A percentile compares a stretch with the other conserved stretches of the same genome.
These are phyloP conservation scores for Trematomus bernacchii DNA, from an alignment of 2,797 vertebrate genomes.

Conservation along the genomic window DNA sequence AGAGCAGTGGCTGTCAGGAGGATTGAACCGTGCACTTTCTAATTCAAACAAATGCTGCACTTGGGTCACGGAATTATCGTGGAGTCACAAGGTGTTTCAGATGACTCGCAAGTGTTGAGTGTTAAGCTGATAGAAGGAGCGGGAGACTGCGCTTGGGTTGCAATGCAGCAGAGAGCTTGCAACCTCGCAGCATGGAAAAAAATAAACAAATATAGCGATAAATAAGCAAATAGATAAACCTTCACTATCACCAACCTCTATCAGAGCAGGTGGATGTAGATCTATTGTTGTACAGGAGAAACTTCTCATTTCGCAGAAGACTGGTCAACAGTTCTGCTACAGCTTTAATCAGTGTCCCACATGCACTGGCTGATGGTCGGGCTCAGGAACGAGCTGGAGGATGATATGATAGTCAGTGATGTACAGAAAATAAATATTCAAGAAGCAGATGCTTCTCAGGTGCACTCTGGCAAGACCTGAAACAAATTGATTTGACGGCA, in stretches of 20 bases:
- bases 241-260: slow-evolving; percentile 59
- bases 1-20: slow-evolving; percentile 78
- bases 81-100: slow-evolving; percentile 84
- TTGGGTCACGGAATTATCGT: slow-evolving; percentile 78
- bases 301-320: slow-evolving; percentile 82
- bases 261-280: slow-evolving; percentile 66
- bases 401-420: slow-evolving; percentile 55
- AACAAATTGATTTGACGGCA: slow-evolving; percentile 49
- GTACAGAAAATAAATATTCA: slow-evolving; percentile 66
- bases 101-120: slow-evolving; percentile 81
- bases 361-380: slow-evolving; percentile 43
- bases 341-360: slow-evolving; percentile 68
- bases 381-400: slow-evolving; percentile 15
- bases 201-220: slow-evolving; percentile 67
- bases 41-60: slow-evolving; percentile 86
- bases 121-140: slow-evolving; percentile 71
- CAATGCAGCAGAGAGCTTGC: slow-evolving; percentile 35
- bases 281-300: slow-evolving; percentile 32
- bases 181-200: slow-evolving; percentile 50
- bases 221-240: slow-evolving; percentile 73
- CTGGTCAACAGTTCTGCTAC: slow-evolving; percentile 49
- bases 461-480: slow-evolving; percentile 32
- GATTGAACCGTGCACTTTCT: slow-evolving; percentile 86
- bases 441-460: slow-evolving; percentile 32
- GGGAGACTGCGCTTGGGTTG: slow-evolving; percentile 1